These are phyloP conservation scores for Sycobia sp. DNA, from an alignment of 1,140 invertebrate species.

Conservation along the genomic window DNA sequence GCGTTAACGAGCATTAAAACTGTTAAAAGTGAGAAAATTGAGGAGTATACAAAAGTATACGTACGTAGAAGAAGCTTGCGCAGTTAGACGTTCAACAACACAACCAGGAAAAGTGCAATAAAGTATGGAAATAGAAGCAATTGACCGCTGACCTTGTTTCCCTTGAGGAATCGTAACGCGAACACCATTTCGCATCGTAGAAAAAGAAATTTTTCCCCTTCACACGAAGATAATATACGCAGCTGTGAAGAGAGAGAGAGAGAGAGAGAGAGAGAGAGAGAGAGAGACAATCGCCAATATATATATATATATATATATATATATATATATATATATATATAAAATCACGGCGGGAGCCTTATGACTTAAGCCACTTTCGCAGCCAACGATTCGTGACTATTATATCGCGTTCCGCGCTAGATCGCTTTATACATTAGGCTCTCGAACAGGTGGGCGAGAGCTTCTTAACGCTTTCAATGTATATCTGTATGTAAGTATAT, in stretches of 20 bases:
- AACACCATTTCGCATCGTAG: background rate
- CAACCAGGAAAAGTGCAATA: too few relatives aligned
- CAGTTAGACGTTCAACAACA: too few relatives aligned
- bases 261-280: background rate
- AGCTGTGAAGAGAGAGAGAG: background rate
- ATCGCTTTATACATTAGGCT: background rate
- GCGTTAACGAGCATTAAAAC: too few relatives aligned
- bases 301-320: too few relatives aligned
- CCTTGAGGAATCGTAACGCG: constrained; percentile 12
- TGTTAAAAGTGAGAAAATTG: too few relatives aligned
- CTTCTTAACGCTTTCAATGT: too few relatives aligned
- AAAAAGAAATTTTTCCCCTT: background rate
- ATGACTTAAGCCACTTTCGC: constrained; percentile 38
- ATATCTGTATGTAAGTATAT: too few relatives aligned
- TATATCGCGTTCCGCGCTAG: constrained; percentile 37
- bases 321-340: too few relatives aligned
- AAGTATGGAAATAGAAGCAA: background rate
- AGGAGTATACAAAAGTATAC: too few relatives aligned
- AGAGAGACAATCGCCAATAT: too few relatives aligned
- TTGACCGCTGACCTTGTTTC: constrained; percentile 9
- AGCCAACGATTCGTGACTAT: constrained; percentile 36
- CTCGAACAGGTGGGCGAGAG: background rate
- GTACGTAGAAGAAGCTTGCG: too few relatives aligned
- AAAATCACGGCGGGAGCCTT: background rate
- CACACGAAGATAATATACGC: background rate